Evolutionary conservation across 2,888 invertebrate genomes (phyloP), one percentile per base, ranked within the genome.

Genomic region (Nineta flava): DNA sequence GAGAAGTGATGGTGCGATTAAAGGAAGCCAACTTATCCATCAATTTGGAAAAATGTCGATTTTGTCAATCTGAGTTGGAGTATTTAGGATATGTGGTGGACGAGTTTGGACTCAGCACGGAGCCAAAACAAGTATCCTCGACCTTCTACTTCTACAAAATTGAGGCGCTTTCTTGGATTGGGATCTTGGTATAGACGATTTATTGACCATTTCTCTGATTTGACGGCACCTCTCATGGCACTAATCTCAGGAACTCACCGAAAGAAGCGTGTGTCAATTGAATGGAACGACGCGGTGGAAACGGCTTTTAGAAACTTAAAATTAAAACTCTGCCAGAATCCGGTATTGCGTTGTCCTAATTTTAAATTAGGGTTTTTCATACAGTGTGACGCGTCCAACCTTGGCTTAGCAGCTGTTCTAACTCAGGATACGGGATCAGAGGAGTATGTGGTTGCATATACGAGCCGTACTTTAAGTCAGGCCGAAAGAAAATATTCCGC

Each of bases 81-180:
- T 60, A 57, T 41, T 50, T 63, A 5, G 61, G 63, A 1, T 59
- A 61, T 19, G 26, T 58, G 0, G 57, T 64, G 1, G 54, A 57
- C 38, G 31, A 44, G 5, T 16, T 56, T 0, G 60, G 60, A 0
- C 38, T 59, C 1, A 32, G 52, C 3, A 50, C 56, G 0, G 55
- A 59, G 35, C 55, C 54, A 0, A 54, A 54, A 0, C 55, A 53
- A 16, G 50, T 53, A 0, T 16, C 58, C 57, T 2, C n/a, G n/a
- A 0, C 61, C 61, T 1, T 49, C 15, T 1, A 57, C 46, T 9
- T 21, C 57, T 2, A 55, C 53, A 9, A 53, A 59, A 21, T 21
- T 62, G 1, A 52, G 57, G 1, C 48, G 55, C 1, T 61, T 61
- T 42, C n/a, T 62, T 1, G 62, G 61, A 0, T 50, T 62, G 50